Conservation (phyloP, 2,113 vertebrate species). For the Etia nguti region DNA sequence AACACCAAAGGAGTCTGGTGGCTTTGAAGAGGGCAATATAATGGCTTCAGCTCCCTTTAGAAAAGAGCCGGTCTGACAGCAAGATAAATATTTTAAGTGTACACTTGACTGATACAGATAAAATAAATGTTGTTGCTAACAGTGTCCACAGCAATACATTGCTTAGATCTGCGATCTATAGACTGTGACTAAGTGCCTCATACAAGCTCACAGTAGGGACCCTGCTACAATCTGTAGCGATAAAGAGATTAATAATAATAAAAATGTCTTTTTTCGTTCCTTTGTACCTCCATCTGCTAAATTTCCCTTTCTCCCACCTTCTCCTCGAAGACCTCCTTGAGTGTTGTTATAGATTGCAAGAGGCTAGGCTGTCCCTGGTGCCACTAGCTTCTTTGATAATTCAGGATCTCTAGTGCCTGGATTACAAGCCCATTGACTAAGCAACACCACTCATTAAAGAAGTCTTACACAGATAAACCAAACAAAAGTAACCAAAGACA, state of each 20-base stretch:
- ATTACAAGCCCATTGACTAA: not conserved
- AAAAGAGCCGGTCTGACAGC: not conserved
- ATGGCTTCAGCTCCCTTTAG: not conserved
- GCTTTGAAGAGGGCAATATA: not conserved
- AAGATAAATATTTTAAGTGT: not conserved
- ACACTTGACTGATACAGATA: not conserved
- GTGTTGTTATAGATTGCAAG: not conserved
- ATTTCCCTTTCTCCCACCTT: not conserved
- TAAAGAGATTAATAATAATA: not conserved
- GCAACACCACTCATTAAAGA: not conserved
- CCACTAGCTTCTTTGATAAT: not conserved
- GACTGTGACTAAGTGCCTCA: not conserved
- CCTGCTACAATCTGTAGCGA: not conserved
- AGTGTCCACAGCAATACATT: not conserved
- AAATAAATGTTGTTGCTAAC: not conserved
- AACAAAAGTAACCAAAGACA: slow-evolving; percentile 12
- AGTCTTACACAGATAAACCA: not conserved
- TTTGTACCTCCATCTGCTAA: not conserved
- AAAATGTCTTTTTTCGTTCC: not conserved
- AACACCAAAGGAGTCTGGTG: not conserved
- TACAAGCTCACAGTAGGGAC: not conserved
- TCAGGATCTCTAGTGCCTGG: not conserved
- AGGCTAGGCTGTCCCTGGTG: not conserved
- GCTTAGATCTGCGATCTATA: not conserved
- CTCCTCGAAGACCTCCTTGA: not conserved